Percentiles rank a stretch among this genome's conserved stretches.
Conservation (phyloP, 2,113 vertebrate species). For the Chaetops frenatus region DNA sequence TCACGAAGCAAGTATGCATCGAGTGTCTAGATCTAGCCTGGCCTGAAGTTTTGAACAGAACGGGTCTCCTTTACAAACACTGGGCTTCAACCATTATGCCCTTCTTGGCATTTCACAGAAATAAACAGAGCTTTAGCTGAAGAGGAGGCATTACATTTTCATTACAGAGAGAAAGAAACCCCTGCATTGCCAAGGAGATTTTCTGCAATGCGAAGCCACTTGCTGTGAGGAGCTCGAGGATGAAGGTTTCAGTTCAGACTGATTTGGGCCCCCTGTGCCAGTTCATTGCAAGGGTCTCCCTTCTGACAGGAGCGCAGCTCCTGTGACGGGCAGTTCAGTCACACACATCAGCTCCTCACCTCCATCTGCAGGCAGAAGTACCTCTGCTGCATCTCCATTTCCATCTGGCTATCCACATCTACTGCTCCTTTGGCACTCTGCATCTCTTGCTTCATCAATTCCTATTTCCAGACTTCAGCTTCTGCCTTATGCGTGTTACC, state of each 20-base stretch:
- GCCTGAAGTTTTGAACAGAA: neutral
- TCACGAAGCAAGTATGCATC: fast-evolving
- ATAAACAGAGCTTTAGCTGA: neutral
- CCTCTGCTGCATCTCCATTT: neutral
- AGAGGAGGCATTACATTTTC: neutral
- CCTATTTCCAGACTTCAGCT: neutral
- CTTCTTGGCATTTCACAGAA: neutral
- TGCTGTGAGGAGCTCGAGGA: neutral
- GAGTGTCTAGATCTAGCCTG: neutral
- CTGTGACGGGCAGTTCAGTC: fast-evolving
- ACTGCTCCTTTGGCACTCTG: neutral
- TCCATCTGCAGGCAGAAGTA: neutral
- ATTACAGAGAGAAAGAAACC: neutral
- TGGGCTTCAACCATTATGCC: neutral
- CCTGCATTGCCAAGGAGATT: neutral
- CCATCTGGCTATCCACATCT: neutral
- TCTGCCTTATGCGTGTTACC: neutral
- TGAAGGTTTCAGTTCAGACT: neutral
- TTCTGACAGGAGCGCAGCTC: neutral
- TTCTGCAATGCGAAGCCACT: neutral
- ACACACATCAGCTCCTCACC: fast-evolving
- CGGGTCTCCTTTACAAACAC: fast-evolving
- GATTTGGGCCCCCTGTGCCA: neutral
- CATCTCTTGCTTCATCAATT: neutral
- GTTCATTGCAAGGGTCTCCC: neutral